Base-by-base conservation (phyloP, 2,888 invertebrate genomes). In the Cosmia trapezina region DNA sequence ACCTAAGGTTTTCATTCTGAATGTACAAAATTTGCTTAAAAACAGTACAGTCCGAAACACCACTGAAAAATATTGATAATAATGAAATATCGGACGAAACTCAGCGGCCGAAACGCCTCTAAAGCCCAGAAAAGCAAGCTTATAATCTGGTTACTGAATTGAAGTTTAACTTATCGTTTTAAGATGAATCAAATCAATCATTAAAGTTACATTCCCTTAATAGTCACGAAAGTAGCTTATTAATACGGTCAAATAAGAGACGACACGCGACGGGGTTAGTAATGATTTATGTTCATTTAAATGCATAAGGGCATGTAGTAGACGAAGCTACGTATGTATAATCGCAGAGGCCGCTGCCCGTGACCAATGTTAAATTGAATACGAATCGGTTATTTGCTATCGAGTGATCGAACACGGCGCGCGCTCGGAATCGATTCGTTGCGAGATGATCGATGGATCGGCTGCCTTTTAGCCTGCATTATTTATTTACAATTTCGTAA, bases 281-380 rank as follows among this genome's bases (percentile, higher is more conserved):
- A 87, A 88, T 93, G 91, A 94, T 93, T 94, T 91, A 94, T 92
- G 89, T 89, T 89, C 83, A 93, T 93, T 91, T 92, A 91, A 93
- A 92, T 89, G 89, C 89, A 90, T 90, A 89, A 89, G 89, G 87
- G 88, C 88, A 87, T 86, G 80, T 86, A 84, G 87, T 87, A 86
- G 75, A 71, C 57, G 73, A 59, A 83, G 67, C 78, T 87, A 85
- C 81, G 81, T 86, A 86, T 85, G 78, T 89, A 89, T 89, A 89
- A 91, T 92, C 90, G 92, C 86, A 90, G 89, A 89, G 89, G 83
- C 89, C 91, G 88, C 88, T 84, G 85, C 83, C 92, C 94, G 89
- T 94, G 91, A 92, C 94, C 89, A 93, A 95, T 92, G 89, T 88
- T 89, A 92, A 94, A 95, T 94, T 93, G 92, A 94, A 94, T 92